Base-by-base conservation (phyloP, 2,113 vertebrate species). In the Corvus moneduloides region DNA sequence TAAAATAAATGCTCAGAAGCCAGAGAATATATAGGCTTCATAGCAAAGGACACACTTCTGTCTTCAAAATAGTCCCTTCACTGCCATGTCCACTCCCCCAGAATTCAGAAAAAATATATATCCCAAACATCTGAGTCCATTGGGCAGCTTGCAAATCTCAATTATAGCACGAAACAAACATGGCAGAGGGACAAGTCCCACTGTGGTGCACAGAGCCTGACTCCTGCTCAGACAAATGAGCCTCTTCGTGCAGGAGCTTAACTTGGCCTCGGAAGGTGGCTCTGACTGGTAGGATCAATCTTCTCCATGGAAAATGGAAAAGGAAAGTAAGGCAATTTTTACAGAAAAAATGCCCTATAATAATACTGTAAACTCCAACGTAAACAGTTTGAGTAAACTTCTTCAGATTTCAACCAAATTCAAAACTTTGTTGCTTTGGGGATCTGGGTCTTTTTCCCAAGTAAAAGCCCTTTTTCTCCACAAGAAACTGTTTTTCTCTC, bases 341-440 rank as follows among this genome's bases (percentile, higher is more conserved):
- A 83, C 23, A 76, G 55, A 69, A 96, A 96, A 94, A 94, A 87
- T 55, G n/a, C n/a, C 51, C 56, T 59, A 66, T 54, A 81, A 58
- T 72, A 87, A 81, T 54, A 74, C 33, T 52, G 72, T 78, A 63
- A 92, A 80, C 27, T 83, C 28, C 85, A 90, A 73, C 14, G 32
- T 52, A 85, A 94, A 94, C 61, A 84, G 14, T 32, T 77, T 15
- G 81, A 73, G 27, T 73, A n/a, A 90, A 83, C 46, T 66, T 76
- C 48, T 76, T 72, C 64, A 64, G 68, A 69, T 82, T 93, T 93
- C 67, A 90, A 41, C 28, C 67, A 80, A 73, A 75, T 24, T 24
- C 22, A 55, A 33, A 62, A 44, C 7, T 61, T 37, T 13, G 26
- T 51, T 80, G 32, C 59, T 80, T 26, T 19, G 35, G 23, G n/a